A percentile compares a stretch with the other conserved stretches of the same genome.
These are phyloP conservation scores for Dendropsophus ebraccatus DNA, from an alignment of 2,113 vertebrate genomes.

Conservation along the genomic window DNA sequence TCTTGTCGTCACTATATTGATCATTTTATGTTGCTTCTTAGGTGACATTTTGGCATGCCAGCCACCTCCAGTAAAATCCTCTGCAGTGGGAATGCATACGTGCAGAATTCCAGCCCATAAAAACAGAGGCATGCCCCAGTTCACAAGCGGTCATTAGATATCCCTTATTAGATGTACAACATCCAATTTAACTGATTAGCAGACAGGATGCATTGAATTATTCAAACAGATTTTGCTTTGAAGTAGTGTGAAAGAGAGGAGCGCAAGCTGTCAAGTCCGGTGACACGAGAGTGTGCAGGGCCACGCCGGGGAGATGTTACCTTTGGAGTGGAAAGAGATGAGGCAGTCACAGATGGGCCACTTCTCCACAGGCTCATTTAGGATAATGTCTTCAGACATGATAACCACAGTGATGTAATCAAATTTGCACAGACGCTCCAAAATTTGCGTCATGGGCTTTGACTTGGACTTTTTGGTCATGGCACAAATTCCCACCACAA, in stretches of 20 bases:
- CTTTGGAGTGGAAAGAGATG: slow-evolving; percentile 98
- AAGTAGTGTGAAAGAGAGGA: not conserved
- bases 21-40: not conserved
- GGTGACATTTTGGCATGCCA: not conserved
- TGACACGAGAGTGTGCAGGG: not conserved
- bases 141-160: slow-evolving; percentile 22
- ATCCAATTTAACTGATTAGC: slow-evolving; percentile 26
- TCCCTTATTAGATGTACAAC: slow-evolving; percentile 9
- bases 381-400: slow-evolving; percentile 94
- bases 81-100: not conserved
- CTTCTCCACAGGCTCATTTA: slow-evolving; percentile 93
- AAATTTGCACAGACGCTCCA: slow-evolving; percentile 95
- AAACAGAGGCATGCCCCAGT: not conserved
- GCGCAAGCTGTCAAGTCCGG: not conserved
- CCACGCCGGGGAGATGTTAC: slow-evolving; percentile 66
- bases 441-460: slow-evolving; percentile 98
- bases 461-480: slow-evolving; percentile 99
- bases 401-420: slow-evolving; percentile 97
- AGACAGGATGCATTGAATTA: slow-evolving; percentile 39
- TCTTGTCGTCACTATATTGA: not conserved
- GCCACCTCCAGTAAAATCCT: not conserved
- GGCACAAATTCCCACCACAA: slow-evolving; percentile 96
- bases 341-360: slow-evolving; percentile 98
- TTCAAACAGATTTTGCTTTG: slow-evolving; percentile 46
- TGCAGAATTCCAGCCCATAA: not conserved